A percentile compares a stretch with the other conserved stretches of the same genome.
Conservation (phyloP, 1,140 invertebrate genomes). For the Drosophila nikananu region DNA sequence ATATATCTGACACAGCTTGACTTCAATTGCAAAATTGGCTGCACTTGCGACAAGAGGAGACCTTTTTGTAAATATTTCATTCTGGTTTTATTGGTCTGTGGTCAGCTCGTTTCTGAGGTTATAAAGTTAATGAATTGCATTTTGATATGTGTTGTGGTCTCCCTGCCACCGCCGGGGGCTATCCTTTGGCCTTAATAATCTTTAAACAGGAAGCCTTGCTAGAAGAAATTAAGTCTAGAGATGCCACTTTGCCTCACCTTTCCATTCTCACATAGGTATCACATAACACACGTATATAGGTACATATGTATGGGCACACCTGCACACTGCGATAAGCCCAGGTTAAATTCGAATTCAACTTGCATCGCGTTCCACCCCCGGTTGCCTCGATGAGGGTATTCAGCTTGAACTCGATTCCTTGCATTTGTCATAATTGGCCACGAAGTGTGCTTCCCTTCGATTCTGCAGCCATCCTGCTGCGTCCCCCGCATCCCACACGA, state of each 20-base stretch:
- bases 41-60: slow-evolving; percentile 33
- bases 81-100: slow-evolving; percentile 47
- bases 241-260: not conserved
- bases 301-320: slow-evolving; percentile 9
- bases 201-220: slow-evolving; percentile 33
- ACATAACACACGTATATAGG: not conserved
- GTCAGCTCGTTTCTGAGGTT: slow-evolving; percentile 41
- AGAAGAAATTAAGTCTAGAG: slow-evolving; percentile 15
- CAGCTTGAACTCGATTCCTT: slow-evolving; percentile 68
- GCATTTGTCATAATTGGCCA: slow-evolving; percentile 78
- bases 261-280: not conserved
- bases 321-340: slow-evolving; percentile 29
- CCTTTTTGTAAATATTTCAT: slow-evolving; percentile 64
- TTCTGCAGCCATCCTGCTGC: not conserved
- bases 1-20: slow-evolving; percentile 45
- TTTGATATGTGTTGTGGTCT: slow-evolving; percentile 44
- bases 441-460: slow-evolving; percentile 13
- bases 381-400: slow-evolving; percentile 55
- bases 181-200: slow-evolving; percentile 33
- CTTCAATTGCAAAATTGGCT: slow-evolving; percentile 52
- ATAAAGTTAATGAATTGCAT: slow-evolving; percentile 64
- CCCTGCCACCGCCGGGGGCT: not conserved
- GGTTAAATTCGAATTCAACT: slow-evolving; percentile 23
- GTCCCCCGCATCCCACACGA: slow-evolving; percentile 5
- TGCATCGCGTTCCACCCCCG: slow-evolving; percentile 34